Percentiles rank a stretch among this genome's conserved stretches.
Conservation (phyloP, 23 tunicate species). For the Halocynthia aurantium region DNA sequence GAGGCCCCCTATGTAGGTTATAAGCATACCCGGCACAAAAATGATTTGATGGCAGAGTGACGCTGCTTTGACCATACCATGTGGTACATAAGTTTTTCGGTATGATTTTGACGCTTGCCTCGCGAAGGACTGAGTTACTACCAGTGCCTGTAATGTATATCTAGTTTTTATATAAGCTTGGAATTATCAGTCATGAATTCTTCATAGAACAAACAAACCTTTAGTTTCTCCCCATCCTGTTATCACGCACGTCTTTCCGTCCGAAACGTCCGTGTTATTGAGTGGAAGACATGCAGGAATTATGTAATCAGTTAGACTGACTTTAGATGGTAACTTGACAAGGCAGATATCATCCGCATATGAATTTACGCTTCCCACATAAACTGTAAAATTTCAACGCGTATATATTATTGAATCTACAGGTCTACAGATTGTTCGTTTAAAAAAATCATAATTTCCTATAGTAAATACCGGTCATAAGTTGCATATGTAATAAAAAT, state of each 20-base stretch:
- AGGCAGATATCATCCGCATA: conserved; percentile 40
- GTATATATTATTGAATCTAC: background rate
- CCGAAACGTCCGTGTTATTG: background rate
- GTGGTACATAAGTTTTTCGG: background rate
- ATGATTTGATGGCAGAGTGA: conserved; percentile 11
- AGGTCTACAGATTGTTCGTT: background rate
- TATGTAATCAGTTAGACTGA: conserved; percentile 11
- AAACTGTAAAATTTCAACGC: background rate
- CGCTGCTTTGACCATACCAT: conserved; percentile 1
- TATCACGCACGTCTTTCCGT: conserved; percentile 16
- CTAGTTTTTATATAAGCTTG: conserved; percentile 4
- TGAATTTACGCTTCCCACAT: background rate
- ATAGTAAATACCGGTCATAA: too few species aligned
- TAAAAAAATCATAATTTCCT: too few species aligned
- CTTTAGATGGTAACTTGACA: conserved; percentile 12
- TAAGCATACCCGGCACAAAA: conserved; percentile 24
- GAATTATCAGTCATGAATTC: background rate
- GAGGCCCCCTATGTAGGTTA: too few species aligned
- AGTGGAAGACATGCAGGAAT: conserved; percentile 41
- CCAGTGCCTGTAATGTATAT: background rate
- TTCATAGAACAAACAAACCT: background rate
- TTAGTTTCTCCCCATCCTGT: conserved; percentile 60
- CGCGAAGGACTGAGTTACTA: background rate
- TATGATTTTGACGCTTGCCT: background rate
- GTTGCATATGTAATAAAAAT: too few species aligned